Evolutionary conservation across 2,113 vertebrate genomes (phyloP).

Genomic region (Dolichallabes microphthalmus): DNA sequence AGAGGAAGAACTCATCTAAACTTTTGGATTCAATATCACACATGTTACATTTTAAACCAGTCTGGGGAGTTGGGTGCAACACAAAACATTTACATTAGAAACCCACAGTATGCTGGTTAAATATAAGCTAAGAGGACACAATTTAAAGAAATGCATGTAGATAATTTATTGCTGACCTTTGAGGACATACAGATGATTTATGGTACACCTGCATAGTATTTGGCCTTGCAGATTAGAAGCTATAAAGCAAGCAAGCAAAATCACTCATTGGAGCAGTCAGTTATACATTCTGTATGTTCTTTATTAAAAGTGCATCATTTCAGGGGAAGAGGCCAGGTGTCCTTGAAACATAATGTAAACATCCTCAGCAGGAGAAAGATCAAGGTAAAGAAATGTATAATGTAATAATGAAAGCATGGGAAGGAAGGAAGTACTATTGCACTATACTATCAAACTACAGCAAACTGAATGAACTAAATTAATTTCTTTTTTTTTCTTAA

Average conservation of each 20-base stretch:
- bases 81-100: not conserved
- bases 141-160: not conserved
- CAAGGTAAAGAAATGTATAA: not conserved
- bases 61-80: not conserved
- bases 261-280: conserved; percentile 18
- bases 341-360: not conserved
- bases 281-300: not conserved
- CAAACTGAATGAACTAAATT: no score
- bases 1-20: not conserved
- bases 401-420: not conserved
- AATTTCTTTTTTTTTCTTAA: not conserved
- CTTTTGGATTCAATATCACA: not conserved
- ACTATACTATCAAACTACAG: not conserved
- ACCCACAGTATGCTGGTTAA: not conserved
- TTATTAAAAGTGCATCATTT: conserved; percentile 4
- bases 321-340: not conserved
- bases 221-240: conserved; percentile 25
- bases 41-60: not conserved
- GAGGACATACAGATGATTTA: conserved; percentile 23
- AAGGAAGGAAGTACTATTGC: not conserved
- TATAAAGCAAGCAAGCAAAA: conserved; percentile 29
- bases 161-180: conserved; percentile 30
- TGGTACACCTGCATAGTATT: conserved; percentile 15
- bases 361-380: not conserved
- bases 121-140: not conserved